Base-by-base conservation (phyloP, 2,113 vertebrate species). In the Hucho hucho region DNA sequence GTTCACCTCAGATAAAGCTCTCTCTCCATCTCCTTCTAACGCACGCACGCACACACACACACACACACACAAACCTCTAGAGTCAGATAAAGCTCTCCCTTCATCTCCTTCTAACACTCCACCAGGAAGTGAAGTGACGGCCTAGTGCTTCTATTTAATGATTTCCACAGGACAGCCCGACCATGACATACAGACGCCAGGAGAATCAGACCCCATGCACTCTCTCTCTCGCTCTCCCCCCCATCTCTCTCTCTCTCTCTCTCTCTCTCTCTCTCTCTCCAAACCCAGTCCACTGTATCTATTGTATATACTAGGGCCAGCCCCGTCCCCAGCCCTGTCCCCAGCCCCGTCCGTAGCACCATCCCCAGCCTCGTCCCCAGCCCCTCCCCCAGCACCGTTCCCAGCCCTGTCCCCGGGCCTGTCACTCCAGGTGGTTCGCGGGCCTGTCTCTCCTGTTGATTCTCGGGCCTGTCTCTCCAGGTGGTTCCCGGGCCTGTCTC, bases 101-200 rank as follows among this genome's bases (percentile, higher is more conserved):
- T 3, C 84, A 90, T 89, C 86, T 89, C 87, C 72, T 76, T 85
- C 64, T 84, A 83, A 73, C 79, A 11, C 37, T 43, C 9, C 37
- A 43, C 83, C 86, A 88, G 88, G 89, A 92, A 91, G 91, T 83
- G 87, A 92, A 90, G 91, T 83, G 88, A 92, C 81, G 79, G 89
- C 86, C 88, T 91, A 88, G 83, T 90, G 87, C 89, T 87, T 75
- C 80, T 85, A 84, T 88, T 91, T 92, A 93, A 92, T 92, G 90
- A 91, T 92, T 92, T 93, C 90, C 85, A 89, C 91, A 92, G 88
- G 84, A 90, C 77, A 83, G 83, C 83, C 87, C 73, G 82, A 49
- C 84, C 87, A 82, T 91, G 91, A 92, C 90, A 82, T 86, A 87
- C 91, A 82, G 88, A 87, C 84, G 80, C 84, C 84, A 85, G 79